A percentile compares a stretch with the other conserved stretches of the same genome.
phyloP scores from a whole-genome alignment of 2,888 invertebrate genomes.

The Caenorhabditis angaria region DNA sequence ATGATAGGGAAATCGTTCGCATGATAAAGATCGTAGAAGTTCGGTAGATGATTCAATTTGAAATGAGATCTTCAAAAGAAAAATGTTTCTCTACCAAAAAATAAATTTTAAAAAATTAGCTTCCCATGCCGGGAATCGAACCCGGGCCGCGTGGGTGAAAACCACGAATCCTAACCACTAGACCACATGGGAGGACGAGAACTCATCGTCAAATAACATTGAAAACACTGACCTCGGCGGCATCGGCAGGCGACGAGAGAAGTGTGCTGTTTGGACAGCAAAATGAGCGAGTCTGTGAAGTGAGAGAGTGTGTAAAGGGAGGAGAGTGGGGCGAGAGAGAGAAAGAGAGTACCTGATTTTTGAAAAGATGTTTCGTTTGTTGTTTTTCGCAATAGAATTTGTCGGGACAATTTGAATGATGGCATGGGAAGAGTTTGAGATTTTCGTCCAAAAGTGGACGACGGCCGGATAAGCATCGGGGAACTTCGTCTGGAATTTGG shows the following conservation, averaged over 20 bases:
- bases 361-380: too few species aligned
- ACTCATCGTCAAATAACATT: neutral
- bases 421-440: neutral
- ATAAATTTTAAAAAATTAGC: constrained; percentile 36
- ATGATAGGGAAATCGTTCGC: neutral
- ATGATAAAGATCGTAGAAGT: neutral
- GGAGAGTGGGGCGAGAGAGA: neutral
- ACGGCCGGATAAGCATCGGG: neutral
- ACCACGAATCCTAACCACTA: constrained; percentile 70
- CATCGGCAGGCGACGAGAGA: neutral
- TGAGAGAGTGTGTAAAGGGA: neutral
- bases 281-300: neutral
- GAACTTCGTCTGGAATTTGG: neutral
- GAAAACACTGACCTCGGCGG: neutral
- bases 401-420: neutral
- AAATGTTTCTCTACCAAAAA: neutral
- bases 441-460: neutral
- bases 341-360: neutral
- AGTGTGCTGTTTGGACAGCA: constrained; percentile 2
- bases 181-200: constrained; percentile 62
- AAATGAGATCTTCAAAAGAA: neutral
- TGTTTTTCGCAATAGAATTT: constrained; percentile 4
- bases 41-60: neutral
- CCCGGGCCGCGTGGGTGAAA: constrained; percentile 70
- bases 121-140: constrained; percentile 70